Conservation (phyloP, 2,888 invertebrate species). For the Abrostola triplasia region DNA sequence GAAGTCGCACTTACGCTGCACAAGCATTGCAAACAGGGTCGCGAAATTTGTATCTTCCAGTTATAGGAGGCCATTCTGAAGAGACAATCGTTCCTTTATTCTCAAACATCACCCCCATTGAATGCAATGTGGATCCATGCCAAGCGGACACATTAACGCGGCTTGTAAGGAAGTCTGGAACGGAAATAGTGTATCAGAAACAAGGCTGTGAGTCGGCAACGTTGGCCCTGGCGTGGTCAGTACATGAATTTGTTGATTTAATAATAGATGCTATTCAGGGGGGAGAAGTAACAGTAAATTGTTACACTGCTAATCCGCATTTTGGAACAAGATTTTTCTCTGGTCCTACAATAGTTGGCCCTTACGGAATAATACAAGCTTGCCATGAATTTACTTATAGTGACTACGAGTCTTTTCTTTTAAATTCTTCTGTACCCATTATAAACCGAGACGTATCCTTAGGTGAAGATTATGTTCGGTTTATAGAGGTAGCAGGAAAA, state of each 20-base stretch:
- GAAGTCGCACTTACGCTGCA: slow-evolving; percentile 64
- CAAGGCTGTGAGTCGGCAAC: slow-evolving; percentile 67
- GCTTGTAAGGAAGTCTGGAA: slow-evolving; percentile 69
- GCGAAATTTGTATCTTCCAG: slow-evolving; percentile 65
- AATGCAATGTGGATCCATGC: slow-evolving; percentile 55
- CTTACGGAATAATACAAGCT: slow-evolving; percentile 64
- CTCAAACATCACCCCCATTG: slow-evolving; percentile 68
- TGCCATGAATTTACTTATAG: slow-evolving; percentile 65
- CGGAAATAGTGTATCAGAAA: slow-evolving; percentile 69
- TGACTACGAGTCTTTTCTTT: slow-evolving; percentile 65
- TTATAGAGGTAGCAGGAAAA: slow-evolving; percentile 52
- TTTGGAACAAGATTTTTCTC: slow-evolving; percentile 76
- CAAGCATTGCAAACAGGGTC: slow-evolving; percentile 64
- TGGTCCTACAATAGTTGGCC: slow-evolving; percentile 70
- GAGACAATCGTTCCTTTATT: slow-evolving; percentile 76
- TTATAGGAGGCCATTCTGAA: slow-evolving; percentile 78
- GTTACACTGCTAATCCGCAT: slow-evolving; percentile 71
- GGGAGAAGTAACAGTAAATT: slow-evolving; percentile 62
- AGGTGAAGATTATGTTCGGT: slow-evolving; percentile 70
- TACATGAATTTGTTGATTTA: slow-evolving; percentile 71
- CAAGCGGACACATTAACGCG: slow-evolving; percentile 71
- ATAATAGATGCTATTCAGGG: slow-evolving; percentile 70
- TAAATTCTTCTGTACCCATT: slow-evolving; percentile 61
- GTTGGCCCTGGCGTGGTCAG: slow-evolving; percentile 72
- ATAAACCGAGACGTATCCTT: slow-evolving; percentile 68